A percentile compares a stretch with the other conserved stretches of the same genome.
These are phyloP conservation scores for Triplophysa yarkandensis DNA, from an alignment of 2,797 vertebrate genomes.

Conservation along the genomic window DNA sequence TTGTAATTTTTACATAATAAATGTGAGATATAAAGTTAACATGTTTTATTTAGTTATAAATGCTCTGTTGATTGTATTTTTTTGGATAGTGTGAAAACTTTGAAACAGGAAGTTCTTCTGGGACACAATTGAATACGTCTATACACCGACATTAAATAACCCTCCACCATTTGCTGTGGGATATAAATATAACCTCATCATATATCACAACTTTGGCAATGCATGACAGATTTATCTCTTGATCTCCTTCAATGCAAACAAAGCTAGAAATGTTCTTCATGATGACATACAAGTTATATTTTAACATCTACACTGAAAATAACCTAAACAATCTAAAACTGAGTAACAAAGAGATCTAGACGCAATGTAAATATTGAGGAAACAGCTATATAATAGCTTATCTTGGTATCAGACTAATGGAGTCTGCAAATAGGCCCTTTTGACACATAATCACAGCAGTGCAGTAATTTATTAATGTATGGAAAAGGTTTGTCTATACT, in stretches of 20 bases:
- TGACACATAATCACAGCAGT: conserved; percentile 23
- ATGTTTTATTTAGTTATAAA: too few relatives aligned
- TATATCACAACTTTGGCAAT: not conserved
- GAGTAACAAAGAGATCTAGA: not conserved
- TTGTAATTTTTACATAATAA: too few relatives aligned
- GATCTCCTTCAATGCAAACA: not conserved
- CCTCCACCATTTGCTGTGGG: not conserved
- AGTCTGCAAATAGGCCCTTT: conserved; percentile 5
- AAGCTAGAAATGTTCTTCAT: not conserved
- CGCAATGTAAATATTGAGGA: conserved; percentile 17
- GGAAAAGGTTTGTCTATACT: not conserved
- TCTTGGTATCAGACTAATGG: conserved; percentile 19
- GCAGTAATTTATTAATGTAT: conserved; percentile 26
- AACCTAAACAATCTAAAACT: not conserved
- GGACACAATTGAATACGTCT: too few relatives aligned
- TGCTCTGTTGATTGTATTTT: too few relatives aligned
- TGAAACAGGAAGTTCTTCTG: too few relatives aligned
- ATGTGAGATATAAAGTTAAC: too few relatives aligned
- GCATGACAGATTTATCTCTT: conserved; percentile 3
- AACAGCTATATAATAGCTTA: conserved; percentile 41
- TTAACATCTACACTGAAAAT: not conserved
- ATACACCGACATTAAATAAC: not conserved
- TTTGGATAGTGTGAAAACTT: too few relatives aligned
- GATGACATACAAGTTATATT: not conserved
- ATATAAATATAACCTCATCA: conserved; percentile 5